A percentile compares a stretch with the other conserved stretches of the same genome.
Evolutionary conservation across 2,888 invertebrate species (phyloP).

Genomic region (Sarcophaga variegata): DNA sequence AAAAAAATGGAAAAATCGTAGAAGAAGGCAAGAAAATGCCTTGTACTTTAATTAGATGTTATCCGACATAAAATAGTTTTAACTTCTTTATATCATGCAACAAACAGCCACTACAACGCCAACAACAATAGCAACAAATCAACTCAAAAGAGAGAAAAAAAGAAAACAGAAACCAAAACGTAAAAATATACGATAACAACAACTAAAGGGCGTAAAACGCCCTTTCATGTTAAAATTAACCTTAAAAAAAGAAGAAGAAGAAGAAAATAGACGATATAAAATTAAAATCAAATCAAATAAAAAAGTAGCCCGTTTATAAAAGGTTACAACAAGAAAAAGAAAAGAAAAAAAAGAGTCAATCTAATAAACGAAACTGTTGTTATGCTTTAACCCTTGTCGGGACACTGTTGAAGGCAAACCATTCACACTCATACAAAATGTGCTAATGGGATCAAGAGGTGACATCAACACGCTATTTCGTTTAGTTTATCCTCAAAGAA

Average conservation of each 20-base stretch:
- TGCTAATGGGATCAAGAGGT: not conserved
- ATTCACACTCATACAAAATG: not conserved
- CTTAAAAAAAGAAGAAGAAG: not conserved
- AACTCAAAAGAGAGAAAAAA: not conserved
- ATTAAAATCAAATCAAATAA: conserved; percentile 43
- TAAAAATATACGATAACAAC: conserved; percentile 15
- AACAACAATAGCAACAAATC: conserved; percentile 26
- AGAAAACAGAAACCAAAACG: not conserved
- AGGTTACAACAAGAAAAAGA: not conserved
- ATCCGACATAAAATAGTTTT: conserved; percentile 63
- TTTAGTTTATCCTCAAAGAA: too few relatives aligned
- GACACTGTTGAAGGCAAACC: not conserved
- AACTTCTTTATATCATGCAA: conserved; percentile 66
- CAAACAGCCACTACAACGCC: conserved; percentile 37
- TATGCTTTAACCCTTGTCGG: conserved; percentile 26
- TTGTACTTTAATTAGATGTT: conserved; percentile 63
- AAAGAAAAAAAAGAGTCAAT: conserved; percentile 1
- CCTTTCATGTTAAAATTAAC: conserved; percentile 47
- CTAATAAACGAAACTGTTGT: conserved; percentile 49
- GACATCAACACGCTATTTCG: not conserved
- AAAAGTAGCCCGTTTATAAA: conserved; percentile 26
- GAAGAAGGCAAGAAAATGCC: conserved; percentile 41
- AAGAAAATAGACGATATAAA: conserved; percentile 13
- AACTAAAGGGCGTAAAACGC: conserved; percentile 48
- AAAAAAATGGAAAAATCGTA: not conserved